Conservation (phyloP, 2,888 invertebrate genomes). For the Lasioglossum villosulum region DNA sequence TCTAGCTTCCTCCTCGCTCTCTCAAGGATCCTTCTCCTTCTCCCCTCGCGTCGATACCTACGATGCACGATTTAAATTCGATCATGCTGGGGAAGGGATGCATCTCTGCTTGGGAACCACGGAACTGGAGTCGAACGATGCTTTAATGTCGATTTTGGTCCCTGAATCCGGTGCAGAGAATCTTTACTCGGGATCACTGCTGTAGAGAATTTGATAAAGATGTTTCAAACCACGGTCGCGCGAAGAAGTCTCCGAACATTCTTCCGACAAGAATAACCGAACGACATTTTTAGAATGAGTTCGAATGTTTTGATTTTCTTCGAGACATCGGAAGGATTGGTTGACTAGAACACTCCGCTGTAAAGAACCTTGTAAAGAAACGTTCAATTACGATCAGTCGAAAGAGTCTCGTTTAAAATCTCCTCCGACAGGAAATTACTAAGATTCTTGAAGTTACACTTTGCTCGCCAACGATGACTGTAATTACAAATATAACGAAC, state of each 20-base stretch:
- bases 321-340: not conserved
- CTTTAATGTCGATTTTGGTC: not conserved
- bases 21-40: not conserved
- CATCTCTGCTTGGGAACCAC: not conserved
- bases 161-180: not conserved
- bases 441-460: not conserved
- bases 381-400: not conserved
- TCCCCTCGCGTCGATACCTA: constrained; percentile 18
- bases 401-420: not conserved
- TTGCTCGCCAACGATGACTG: not conserved
- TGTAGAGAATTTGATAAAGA: not conserved
- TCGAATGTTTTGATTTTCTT: not conserved
- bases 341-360: not conserved
- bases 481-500: not conserved
- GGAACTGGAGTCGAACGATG: not conserved
- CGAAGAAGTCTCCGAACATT: not conserved
- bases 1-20: not conserved
- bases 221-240: not conserved
- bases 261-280: not conserved
- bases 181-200: not conserved
- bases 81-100: not conserved
- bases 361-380: not conserved
- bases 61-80: constrained; percentile 47
- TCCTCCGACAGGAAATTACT: not conserved
- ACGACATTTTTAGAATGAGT: not conserved